Conservation (phyloP, 2,888 invertebrate genomes). For the Eupithecia dodoneata region DNA sequence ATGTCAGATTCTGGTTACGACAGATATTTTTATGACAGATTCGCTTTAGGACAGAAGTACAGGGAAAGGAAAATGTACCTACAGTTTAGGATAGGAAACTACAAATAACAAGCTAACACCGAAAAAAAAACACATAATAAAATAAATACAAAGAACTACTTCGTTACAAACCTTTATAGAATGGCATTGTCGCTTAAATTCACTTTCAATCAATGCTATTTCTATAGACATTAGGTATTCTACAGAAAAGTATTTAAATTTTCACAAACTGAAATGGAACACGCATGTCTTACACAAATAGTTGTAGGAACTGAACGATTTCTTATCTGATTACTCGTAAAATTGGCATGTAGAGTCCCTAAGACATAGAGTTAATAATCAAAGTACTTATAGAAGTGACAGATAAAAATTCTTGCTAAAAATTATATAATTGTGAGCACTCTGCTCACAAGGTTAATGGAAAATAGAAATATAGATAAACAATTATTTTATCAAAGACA, state of each 20-base stretch:
- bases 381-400: background rate
- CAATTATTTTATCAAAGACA: too few relatives aligned
- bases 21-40: too few relatives aligned
- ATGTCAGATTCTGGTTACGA: too few relatives aligned
- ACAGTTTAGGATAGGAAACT: background rate
- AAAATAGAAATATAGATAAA: too few relatives aligned
- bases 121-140: background rate
- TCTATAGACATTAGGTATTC: background rate
- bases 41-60: too few relatives aligned
- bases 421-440: background rate
- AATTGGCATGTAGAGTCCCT: conserved; percentile 19
- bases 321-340: conserved; percentile 26
- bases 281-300: conserved; percentile 20
- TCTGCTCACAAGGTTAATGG: too few relatives aligned
- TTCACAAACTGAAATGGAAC: background rate
- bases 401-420: background rate
- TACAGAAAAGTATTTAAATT: background rate
- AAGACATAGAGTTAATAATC: conserved; percentile 13
- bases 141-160: background rate
- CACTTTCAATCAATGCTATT: background rate
- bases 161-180: conserved; percentile 18
- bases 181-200: conserved; percentile 18
- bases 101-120: background rate
- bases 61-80: too few relatives aligned
- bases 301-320: conserved; percentile 25